Base-by-base conservation (phyloP, 2,797 vertebrate genomes). In the Prionace glauca region DNA sequence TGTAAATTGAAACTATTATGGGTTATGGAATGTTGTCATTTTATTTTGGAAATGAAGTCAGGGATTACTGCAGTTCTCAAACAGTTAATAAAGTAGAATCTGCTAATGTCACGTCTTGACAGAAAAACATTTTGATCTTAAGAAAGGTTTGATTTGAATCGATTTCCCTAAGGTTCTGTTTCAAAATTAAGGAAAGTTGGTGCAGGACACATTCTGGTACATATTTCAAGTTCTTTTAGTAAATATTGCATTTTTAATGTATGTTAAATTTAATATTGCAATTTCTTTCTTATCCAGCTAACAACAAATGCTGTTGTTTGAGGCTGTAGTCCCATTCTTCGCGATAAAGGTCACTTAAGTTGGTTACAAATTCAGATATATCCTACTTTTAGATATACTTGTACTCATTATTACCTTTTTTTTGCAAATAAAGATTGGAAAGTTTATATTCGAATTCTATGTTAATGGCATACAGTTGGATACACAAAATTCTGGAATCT, bases 41-140 rank as follows among this genome's bases (percentile, higher is more conserved):
- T 29, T 90, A 32, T 2, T 62, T 90, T 90, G 87, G 56, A 29
- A 60, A 20, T 56, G 9, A 11, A 18, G 22, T 88, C 50, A 62
- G 50, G 20, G 60, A 90, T 90, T 90, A 62, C 50, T 90, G 87
- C 26, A 62, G 87, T 90, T 90, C 56, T 90, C 87, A 90, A 90
- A n/a, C 32, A 62, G 26, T 90, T 62, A 62, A 56, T 56, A 90
- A 84, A 45, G 20, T 45, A 8, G 81, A 45, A 84, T 84, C 87
- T 62, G 14, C 87, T 50, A 90, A 90, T 56, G 87, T 62, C 56
- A 32, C 12, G 56, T 62, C 60, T 90, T 62, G 32, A 56, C 87
- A 90, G 50, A 62, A 14, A 32, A 87, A 62, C 5, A 32, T 56
- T 0, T 62, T 90, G 87, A 62, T n/a, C 32, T 90, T n/a, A 62